Evolutionary conservation across 1,140 invertebrate genomes (phyloP).

Genomic region (Andricus grossulariae): DNA sequence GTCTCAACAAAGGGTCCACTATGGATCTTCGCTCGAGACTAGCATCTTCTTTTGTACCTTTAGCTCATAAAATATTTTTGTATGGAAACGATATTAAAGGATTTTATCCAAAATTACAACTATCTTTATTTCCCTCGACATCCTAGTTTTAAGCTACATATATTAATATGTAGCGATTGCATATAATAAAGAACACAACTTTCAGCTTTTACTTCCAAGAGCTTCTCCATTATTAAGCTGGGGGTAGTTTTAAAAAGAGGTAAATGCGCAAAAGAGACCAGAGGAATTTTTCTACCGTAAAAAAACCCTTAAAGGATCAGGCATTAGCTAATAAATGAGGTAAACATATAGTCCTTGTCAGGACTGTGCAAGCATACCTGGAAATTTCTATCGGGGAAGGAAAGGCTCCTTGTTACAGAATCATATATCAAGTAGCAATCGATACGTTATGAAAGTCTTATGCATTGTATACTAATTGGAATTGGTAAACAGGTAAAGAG

Average conservation of each 20-base stretch:
- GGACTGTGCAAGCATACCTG: neutral
- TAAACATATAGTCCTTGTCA: no score
- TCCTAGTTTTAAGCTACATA: neutral
- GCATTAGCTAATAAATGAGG: neutral
- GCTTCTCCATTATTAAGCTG: no score
- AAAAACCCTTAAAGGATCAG: neutral
- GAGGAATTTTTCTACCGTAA: neutral
- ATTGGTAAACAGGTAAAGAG: no score
- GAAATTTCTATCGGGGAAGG: constrained; percentile 10
- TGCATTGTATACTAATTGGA: no score
- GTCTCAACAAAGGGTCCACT: constrained; percentile 17
- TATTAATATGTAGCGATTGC: no score
- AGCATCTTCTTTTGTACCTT: constrained; percentile 30
- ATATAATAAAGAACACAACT: no score
- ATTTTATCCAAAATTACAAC: neutral
- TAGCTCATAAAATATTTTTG: constrained; percentile 37
- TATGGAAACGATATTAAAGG: constrained; percentile 32
- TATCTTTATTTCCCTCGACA: neutral
- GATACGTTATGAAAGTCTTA: constrained; percentile 16
- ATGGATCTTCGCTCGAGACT: constrained; percentile 16
- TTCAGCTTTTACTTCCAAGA: no score
- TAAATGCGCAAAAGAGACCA: neutral
- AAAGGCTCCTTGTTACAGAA: constrained; percentile 4
- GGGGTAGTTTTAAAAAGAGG: neutral
- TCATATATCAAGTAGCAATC: constrained; percentile 9